Evolutionary conservation across 2,888 invertebrate genomes (phyloP).

Genomic region (Gerris lacustris): DNA sequence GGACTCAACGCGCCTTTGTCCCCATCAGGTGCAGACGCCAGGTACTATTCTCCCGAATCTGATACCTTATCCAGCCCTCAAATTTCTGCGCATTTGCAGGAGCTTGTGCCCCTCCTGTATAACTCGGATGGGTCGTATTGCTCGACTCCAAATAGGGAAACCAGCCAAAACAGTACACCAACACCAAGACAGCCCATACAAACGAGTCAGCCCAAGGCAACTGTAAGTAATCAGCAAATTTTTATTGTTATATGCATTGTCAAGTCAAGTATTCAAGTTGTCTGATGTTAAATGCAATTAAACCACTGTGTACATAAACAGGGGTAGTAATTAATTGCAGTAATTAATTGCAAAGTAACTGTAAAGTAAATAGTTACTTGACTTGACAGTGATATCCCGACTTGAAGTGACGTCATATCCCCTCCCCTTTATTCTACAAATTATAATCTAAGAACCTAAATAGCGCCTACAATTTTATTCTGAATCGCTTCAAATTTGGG

Average conservation of each 20-base stretch:
- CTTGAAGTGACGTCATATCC: no score
- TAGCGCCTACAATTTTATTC: no score
- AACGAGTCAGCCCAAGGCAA: no score
- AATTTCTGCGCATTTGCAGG: background rate
- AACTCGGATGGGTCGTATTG: background rate
- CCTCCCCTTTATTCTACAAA: no score
- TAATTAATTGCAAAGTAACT: background rate
- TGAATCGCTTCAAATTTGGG: no score
- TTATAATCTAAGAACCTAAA: no score
- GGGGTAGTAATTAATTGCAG: background rate
- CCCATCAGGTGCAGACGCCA: background rate
- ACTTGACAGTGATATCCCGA: no score
- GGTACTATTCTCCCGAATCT: background rate
- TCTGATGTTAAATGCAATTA: background rate
- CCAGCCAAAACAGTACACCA: background rate
- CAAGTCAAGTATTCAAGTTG: slow-evolving; percentile 1
- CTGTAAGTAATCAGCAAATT: slow-evolving; percentile 1
- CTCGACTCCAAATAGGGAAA: background rate
- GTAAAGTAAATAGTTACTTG: background rate
- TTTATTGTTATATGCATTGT: background rate
- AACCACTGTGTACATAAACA: background rate
- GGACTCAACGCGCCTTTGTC: background rate
- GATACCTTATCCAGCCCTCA: background rate
- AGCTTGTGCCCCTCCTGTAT: background rate
- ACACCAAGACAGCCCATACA: slow-evolving; percentile 1